These are phyloP conservation scores for Platycnemis pennipes DNA, from an alignment of 2,888 invertebrate genomes.

Conservation along the genomic window DNA sequence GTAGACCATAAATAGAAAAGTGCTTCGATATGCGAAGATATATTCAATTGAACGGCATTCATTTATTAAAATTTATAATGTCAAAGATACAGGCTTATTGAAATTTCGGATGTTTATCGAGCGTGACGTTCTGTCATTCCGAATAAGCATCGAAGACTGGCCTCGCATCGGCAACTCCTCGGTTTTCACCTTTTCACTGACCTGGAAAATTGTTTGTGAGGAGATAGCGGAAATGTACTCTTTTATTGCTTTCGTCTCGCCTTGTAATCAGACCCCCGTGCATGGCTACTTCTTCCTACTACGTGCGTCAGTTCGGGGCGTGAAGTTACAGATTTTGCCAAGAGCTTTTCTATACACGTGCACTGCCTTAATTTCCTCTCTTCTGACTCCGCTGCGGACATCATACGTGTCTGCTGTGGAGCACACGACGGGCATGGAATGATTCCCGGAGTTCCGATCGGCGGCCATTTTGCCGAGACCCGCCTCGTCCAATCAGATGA, in stretches of 20 bases:
- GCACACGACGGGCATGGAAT: neutral
- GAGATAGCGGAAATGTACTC: conserved; percentile 35
- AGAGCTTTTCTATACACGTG: neutral
- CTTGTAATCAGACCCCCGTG: neutral
- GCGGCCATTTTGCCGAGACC: conserved; percentile 47
- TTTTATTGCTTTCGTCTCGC: conserved; percentile 44
- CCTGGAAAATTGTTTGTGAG: conserved; percentile 46
- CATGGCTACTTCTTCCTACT: neutral
- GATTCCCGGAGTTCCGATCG: neutral
- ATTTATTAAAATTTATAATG: too few species aligned
- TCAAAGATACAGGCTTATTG: too few species aligned
- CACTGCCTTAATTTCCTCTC: neutral
- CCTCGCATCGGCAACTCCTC: neutral
- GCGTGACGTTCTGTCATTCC: neutral
- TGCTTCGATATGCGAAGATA: too few species aligned
- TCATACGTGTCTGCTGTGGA: neutral
- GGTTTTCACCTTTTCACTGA: neutral
- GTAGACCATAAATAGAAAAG: too few species aligned
- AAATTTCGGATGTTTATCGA: too few species aligned
- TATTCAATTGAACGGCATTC: too few species aligned
- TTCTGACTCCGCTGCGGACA: neutral
- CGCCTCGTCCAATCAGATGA: conserved; percentile 39
- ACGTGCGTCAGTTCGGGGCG: neutral
- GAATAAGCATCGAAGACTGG: neutral
- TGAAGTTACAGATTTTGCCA: neutral